A percentile compares a stretch with the other conserved stretches of the same genome.
These are phyloP conservation scores for Austrofundulus limnaeus DNA, from an alignment of 2,113 vertebrate species.

Conservation along the genomic window DNA sequence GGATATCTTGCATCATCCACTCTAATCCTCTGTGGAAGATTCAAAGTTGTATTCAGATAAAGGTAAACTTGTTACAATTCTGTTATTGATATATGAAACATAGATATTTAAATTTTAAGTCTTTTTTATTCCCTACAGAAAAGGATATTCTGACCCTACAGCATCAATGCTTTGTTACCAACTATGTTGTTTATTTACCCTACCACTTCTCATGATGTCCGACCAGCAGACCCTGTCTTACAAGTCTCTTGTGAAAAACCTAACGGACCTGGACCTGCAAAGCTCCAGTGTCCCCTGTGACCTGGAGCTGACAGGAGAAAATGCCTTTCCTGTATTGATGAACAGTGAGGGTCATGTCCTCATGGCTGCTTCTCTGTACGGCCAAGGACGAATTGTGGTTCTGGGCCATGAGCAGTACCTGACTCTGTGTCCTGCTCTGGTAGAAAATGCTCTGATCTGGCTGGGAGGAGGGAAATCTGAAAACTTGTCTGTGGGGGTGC, in stretches of 20 bases:
- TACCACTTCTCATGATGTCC: slow-evolving; percentile 26
- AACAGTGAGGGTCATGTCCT: slow-evolving; percentile 71
- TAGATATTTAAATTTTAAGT: background rate
- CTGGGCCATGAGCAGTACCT: no score
- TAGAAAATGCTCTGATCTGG: slow-evolving; percentile 63
- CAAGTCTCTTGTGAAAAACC: background rate
- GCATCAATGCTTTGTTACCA: background rate
- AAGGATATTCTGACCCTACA: background rate
- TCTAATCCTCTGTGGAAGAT: background rate
- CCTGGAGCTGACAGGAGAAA: slow-evolving; percentile 58
- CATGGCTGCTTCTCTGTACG: slow-evolving; percentile 78
- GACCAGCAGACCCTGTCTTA: background rate
- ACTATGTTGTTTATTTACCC: background rate
- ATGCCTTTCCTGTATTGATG: slow-evolving; percentile 75
- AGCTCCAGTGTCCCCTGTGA: no score
- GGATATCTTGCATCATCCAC: background rate
- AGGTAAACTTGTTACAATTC: background rate
- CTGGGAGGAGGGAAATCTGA: slow-evolving; percentile 70
- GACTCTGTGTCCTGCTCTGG: no score
- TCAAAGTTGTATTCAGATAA: background rate
- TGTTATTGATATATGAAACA: background rate
- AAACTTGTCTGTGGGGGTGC: slow-evolving; percentile 70
- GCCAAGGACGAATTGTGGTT: slow-evolving; percentile 69
- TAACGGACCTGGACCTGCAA: no score
- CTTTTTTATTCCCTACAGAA: background rate